Base-by-base conservation (phyloP, 1,140 invertebrate species). In the Colletes latitarsis region DNA sequence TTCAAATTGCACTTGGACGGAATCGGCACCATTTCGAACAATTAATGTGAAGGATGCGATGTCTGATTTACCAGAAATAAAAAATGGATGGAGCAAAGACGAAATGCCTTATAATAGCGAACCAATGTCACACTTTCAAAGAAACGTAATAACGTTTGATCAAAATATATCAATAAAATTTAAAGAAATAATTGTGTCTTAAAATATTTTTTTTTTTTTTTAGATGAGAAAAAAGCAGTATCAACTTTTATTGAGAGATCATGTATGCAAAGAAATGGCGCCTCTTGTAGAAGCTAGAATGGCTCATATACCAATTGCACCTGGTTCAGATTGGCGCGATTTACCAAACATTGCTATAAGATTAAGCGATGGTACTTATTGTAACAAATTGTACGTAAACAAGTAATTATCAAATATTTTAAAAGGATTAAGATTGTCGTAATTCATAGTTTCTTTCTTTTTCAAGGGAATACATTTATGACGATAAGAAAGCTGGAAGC, bases 201-300 rank as follows among this genome's bases (percentile, higher is more conserved):
- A 10, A 60, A 82, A 63, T 52, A 46, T 46, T 46, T 9, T 46
- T 63, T 88, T 46, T 46, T 9, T 46, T 63, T 88, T 88, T 3
- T 82, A 96, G 93, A 94, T 97, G 46, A 93, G 97, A 86, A 94
- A 95, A 14, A 94, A 94, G 57, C 94, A 95, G 74, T 93, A 94
- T 85, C 93, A 94, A 63, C 92, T 94, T 0, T 92, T 95, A 58
- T 88, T 97, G 14, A 91, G 94, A 9, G 97, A 98, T 92, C 97
- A 98, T 85, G 96, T 98, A 81, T 98, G 97, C 88, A 98, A 98
- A 91, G 96, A 97, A 81, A 97, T 98, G 96, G 95, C 95, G 57
- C 94, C 96, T 2, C 90, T 98, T 17, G 96, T 97, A 6, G 96
- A 96, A 89, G 96, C 96, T 5, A 94, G 97, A 66, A 98, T 98